These are phyloP conservation scores for Smithornis capensis DNA, from an alignment of 2,113 vertebrate species.

Conservation along the genomic window DNA sequence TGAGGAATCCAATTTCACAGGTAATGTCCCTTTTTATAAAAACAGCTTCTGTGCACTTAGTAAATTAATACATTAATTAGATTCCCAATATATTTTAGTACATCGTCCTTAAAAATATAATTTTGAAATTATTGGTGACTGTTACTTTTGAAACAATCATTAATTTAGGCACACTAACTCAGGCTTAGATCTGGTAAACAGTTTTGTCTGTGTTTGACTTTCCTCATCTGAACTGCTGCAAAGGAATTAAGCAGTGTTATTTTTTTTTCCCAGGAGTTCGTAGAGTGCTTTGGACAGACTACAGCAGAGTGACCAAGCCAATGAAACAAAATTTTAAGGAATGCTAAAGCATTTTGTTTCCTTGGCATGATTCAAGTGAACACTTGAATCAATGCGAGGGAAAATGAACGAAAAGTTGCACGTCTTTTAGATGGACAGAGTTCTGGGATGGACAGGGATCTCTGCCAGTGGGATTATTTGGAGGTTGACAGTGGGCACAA, in stretches of 20 bases:
- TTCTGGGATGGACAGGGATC: neutral
- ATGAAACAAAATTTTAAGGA: neutral
- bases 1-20: neutral
- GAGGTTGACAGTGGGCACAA: neutral
- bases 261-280: neutral
- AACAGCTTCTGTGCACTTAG: neutral
- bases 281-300: neutral
- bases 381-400: fast-evolving
- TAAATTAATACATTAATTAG: neutral
- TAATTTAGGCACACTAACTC: neutral
- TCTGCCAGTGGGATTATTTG: neutral
- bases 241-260: neutral
- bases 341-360: neutral
- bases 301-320: neutral
- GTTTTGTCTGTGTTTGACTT: neutral
- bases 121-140: neutral
- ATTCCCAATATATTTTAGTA: neutral
- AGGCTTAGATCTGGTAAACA: neutral
- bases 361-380: neutral
- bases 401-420: neutral
- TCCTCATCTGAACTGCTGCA: neutral
- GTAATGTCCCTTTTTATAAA: neutral
- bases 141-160: neutral
- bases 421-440: neutral
- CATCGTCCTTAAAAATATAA: neutral